Conservation (phyloP, 2,113 vertebrate species). For the Mesitornis unicolor region DNA sequence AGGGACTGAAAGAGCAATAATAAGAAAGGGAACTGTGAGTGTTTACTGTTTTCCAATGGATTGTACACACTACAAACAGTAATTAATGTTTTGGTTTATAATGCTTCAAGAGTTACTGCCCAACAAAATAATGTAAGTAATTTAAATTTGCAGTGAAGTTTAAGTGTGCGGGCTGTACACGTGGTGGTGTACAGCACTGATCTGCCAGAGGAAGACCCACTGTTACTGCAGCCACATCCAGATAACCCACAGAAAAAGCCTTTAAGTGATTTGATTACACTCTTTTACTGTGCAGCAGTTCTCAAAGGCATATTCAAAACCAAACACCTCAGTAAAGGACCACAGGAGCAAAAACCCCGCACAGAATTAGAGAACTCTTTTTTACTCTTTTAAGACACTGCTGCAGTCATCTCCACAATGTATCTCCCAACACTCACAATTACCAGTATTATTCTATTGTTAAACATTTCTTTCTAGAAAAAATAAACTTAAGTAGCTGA, state of each 20-base stretch:
- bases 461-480: background rate
- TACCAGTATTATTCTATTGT: background rate
- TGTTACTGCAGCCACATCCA: constrained; percentile 58
- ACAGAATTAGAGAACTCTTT: background rate
- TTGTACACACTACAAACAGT: constrained; percentile 40
- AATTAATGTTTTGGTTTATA: constrained; percentile 75
- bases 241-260: constrained; percentile 60
- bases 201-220: constrained; percentile 44
- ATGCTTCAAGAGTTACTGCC: constrained; percentile 66
- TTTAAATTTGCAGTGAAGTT: constrained; percentile 71
- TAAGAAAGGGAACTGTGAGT: constrained; percentile 31
- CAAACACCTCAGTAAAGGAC: constrained; percentile 45
- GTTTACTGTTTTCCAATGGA: constrained; percentile 68
- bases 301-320: constrained; percentile 48
- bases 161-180: constrained; percentile 52
- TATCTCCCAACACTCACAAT: background rate
- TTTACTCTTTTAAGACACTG: background rate
- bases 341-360: constrained; percentile 10
- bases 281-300: background rate
- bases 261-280: constrained; percentile 60
- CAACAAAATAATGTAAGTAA: constrained; percentile 68
- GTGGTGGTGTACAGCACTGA: constrained; percentile 41
- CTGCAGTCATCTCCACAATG: background rate
- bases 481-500: background rate
- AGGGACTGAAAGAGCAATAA: constrained; percentile 39